Evolutionary conservation across 2,113 vertebrate genomes (phyloP).

Genomic region (Leucopsar rothschildi): DNA sequence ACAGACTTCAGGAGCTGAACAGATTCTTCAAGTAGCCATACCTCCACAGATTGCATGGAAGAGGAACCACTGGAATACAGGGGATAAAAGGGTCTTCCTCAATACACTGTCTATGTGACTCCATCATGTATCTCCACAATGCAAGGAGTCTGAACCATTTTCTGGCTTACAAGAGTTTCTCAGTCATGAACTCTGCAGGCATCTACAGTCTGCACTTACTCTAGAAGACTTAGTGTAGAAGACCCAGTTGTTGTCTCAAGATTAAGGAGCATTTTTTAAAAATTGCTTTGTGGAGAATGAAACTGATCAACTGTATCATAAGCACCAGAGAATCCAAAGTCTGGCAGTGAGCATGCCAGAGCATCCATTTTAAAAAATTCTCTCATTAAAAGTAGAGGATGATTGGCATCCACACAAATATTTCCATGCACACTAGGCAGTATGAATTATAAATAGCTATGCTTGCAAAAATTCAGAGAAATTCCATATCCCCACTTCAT

Average conservation of each 20-base stretch:
- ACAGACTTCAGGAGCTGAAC: background rate
- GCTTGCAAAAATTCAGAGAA: background rate
- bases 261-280: background rate
- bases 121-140: background rate
- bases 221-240: background rate
- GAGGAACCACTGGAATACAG: background rate
- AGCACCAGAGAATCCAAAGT: background rate
- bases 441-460: background rate
- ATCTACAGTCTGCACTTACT: background rate
- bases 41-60: background rate
- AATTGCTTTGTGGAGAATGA: background rate
- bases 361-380: background rate
- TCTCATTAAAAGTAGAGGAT: background rate
- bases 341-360: too few relatives aligned
- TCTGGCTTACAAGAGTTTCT: background rate
- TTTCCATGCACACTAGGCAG: background rate
- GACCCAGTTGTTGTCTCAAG: background rate
- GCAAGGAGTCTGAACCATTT: background rate
- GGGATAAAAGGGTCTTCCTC: background rate
- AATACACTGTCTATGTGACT: background rate
- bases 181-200: background rate
- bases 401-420: background rate
- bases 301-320: rapidly evolving
- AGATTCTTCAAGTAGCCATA: background rate
- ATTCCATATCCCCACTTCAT: background rate